Base-by-base conservation (phyloP, 2,113 vertebrate species). In the Macquaria australasica region DNA sequence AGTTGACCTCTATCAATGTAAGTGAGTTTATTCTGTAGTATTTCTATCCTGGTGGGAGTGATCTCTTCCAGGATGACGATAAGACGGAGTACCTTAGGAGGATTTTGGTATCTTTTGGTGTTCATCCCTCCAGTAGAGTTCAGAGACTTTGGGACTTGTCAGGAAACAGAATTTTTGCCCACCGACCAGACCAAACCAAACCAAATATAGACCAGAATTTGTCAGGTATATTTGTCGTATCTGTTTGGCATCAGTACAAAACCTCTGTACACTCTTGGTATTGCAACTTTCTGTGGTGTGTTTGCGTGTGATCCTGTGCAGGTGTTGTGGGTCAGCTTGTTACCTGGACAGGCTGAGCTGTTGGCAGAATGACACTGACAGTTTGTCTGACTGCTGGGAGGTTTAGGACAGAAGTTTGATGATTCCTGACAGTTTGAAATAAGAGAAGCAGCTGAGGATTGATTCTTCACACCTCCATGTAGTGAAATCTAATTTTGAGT, bases 401-500 rank as follows among this genome's bases (percentile, higher is more conserved):
- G 23, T 31, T 69, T 3, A 15, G n/a, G 68, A 74, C n/a, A 21
- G 63, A 70, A 2, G 55, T 79, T 34, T 45, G 48, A 68, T 59
- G 60, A 53, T 11, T 63, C 25, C 31, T 63, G 71, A 71, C 66
- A 39, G 28, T 41, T 31, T 43, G 58, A 41, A 81, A 50, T 18
- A 50, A 28, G 58, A 72, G 50, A 16, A 56, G 60, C 59, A 37
- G 79, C 41, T 11, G 68, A 53, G 60, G 34, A 59, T 75, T 45
- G 41, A 67, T 72, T 53, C 51, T 1, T 73, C 67, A 12, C 63
- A 3, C 39, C 83, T 76, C 25, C 62, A 1, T 8, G 23, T 31
- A 56, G 16, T 11, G 43, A 72, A 85, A 72, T 83, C 53, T 88
- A 45, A 76, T 76, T 79, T 58, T 39, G 12, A 60, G 77, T 18